A percentile compares a stretch with the other conserved stretches of the same genome.
Evolutionary conservation across 2,797 vertebrate species (phyloP).

Genomic region (Spheniscus humboldti): DNA sequence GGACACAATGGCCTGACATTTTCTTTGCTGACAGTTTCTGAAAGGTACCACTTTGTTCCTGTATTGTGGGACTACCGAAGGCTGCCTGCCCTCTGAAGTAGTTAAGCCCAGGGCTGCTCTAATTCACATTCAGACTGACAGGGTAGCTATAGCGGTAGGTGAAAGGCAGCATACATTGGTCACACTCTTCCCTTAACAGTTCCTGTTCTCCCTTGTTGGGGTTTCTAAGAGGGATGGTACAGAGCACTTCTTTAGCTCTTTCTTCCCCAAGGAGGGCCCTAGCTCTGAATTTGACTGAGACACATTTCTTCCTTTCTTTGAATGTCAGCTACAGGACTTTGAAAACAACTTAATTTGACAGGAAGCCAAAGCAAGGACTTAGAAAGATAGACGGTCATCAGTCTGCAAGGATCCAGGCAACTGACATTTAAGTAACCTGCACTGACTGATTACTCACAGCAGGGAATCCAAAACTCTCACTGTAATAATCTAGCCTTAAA

Average conservation of each 20-base stretch:
- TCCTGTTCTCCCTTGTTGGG: background rate
- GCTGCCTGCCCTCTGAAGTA: background rate
- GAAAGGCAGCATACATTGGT: background rate
- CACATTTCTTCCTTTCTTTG: background rate
- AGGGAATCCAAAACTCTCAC: background rate
- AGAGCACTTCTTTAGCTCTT: background rate
- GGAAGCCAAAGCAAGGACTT: background rate
- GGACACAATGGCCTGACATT: background rate
- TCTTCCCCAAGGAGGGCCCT: background rate
- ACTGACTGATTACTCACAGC: background rate
- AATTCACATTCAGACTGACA: background rate
- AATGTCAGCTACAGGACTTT: background rate
- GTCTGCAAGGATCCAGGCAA: background rate
- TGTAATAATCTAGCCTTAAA: background rate
- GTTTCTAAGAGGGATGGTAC: background rate
- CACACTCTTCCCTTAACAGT: background rate
- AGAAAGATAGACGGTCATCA: background rate
- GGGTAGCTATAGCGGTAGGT: background rate
- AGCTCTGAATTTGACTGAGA: background rate
- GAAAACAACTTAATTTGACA: background rate
- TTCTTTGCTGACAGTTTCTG: background rate
- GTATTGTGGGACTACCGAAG: background rate
- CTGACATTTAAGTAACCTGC: slow-evolving; percentile 1
- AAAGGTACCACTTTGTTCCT: background rate
- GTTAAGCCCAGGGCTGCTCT: background rate